Evolutionary conservation across 1,140 invertebrate genomes (phyloP), one percentile per base, ranked within the genome.

Genomic region (Uloborus diversus): DNA sequence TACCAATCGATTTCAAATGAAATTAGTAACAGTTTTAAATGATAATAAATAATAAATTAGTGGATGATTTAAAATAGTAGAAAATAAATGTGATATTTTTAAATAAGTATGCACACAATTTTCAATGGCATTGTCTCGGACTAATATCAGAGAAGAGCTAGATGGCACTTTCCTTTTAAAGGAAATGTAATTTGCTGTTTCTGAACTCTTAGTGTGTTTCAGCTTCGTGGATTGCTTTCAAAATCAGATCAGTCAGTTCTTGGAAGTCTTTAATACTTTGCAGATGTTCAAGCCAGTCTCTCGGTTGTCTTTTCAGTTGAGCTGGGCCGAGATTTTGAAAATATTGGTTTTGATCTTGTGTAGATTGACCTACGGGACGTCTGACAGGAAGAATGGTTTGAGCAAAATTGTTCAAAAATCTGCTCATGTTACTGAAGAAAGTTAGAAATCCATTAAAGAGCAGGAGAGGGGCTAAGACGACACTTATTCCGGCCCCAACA

Each of bases 361-460:
- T 14, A n/a, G 37, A 49, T 20, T 56, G 47, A 59, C 33, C 64
- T 13, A 51, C 11, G n/a, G 76, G 76, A 33, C 53, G 30, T 49
- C 76, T 35, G 7, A 56, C 35, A 20, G 76, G 76, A 3, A 68
- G 27, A 9, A 79, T 69, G 1, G 65, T 69, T 33, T 68, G 53
- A 13, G 65, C 64, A 35, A 79, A 79, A 35, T 49, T 61, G 33
- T 79, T 69, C 32, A 79, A 33, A 57, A 69, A 79, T 33, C 37
- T 17, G 20, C 76, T 79, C 64, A 79, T 79, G 25, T 62, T 79
- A 30, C 76, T 79, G 42, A 79, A 79, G 27, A 79, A 79, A 7
- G 53, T 51, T 33, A 79, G 49, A 32, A 79, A 79, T 7, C 76
- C 76, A 51, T 69, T 68, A 9, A 79, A 68, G 11, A 79, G 65